Evolutionary conservation across 2,888 invertebrate species (phyloP), one percentile per base, ranked within the genome.

Genomic region (Standfussiana lucernea): DNA sequence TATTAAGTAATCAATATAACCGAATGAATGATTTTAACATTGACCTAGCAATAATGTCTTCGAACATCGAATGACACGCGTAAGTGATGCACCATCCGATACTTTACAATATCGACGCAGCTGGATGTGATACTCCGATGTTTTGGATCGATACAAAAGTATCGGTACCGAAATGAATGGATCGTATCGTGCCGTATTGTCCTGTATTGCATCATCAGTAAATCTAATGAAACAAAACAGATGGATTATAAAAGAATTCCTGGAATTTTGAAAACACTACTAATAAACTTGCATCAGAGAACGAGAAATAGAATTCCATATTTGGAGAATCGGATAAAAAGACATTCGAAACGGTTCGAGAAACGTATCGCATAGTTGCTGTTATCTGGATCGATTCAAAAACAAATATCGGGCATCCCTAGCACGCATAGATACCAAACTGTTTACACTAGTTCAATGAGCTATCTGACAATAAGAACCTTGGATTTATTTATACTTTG

Each of bases 31-130:
- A 37, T 35, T 62, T 18, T 53, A 35, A 72, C 32, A 80, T 28
- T 78, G 81, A 73, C 81, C 56, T 56, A 45, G n/a, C 80, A 64
- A 64, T 64, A 62, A 71, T 56, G 50, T 61, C 10, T 53, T 45
- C 45, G 37, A 45, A 72, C 8, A 37, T 45, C 7, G 8, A 3
- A 42, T 28, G 1, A 40, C 7, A 24, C 2, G 10, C 15, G 13
- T 42, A 28, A 7, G 15, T 28, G 18, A 15, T 56, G 56, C 15
- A 56, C 7, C 53, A 56, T 13, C 18, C 59, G 32, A 59, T 18
- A 18, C 2, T 8, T 32, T 8, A 59, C 7, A 18, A 32, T 59
- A 59, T 59, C 59, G 59, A 59, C 18, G 18, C 28, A 32, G 3
- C 28, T 18, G 18, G 2, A 32, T 28, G 6, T 15, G 28, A 59